Evolutionary conservation across 1,140 invertebrate genomes (phyloP).

Genomic region (Sinonovacula constricta): DNA sequence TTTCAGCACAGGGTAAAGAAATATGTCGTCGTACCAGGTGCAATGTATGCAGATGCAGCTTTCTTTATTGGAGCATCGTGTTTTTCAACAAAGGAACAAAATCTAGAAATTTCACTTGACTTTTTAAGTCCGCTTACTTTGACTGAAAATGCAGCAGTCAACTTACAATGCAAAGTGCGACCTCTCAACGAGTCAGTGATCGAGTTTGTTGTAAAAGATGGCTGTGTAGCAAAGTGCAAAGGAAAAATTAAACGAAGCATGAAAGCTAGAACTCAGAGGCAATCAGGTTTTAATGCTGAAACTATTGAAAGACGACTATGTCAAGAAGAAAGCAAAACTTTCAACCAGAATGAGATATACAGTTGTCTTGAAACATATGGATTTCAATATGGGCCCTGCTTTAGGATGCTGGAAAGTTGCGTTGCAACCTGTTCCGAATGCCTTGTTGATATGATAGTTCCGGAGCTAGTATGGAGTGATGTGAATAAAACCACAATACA

Average conservation of each 20-base stretch:
- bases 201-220: conserved; percentile 18
- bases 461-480: background rate
- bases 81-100: background rate
- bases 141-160: background rate
- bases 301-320: too few species aligned
- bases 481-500: conserved; percentile 1
- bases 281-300: too few species aligned
- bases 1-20: conserved; percentile 30
- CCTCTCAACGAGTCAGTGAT: too few species aligned
- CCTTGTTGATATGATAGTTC: conserved; percentile 2
- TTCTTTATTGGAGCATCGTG: conserved; percentile 10
- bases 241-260: too few species aligned
- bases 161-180: background rate
- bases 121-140: conserved; percentile 19
- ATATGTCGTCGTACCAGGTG: conserved; percentile 17
- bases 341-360: conserved; percentile 11
- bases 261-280: too few species aligned
- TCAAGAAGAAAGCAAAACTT: too few species aligned
- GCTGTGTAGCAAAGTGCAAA: conserved; percentile 12
- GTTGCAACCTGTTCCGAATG: background rate
- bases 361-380: conserved; percentile 1
- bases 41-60: conserved; percentile 19
- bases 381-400: conserved; percentile 33
- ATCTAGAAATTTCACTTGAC: conserved; percentile 15
- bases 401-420: background rate